These are phyloP conservation scores for Embiotoca jacksoni DNA, from an alignment of 2,113 vertebrate genomes.

Conservation along the genomic window DNA sequence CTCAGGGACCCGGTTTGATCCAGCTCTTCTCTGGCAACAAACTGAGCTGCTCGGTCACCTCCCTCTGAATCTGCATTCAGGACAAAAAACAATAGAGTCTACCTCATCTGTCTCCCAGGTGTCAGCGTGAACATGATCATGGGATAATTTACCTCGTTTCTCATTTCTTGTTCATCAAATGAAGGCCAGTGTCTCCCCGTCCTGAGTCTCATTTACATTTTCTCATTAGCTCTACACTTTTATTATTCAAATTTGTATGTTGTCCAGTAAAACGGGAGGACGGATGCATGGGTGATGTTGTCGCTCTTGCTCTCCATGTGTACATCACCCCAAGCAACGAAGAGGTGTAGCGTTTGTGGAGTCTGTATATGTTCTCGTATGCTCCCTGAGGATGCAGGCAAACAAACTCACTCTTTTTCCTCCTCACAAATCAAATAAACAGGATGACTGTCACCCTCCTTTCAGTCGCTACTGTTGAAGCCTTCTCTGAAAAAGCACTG, in stretches of 20 bases:
- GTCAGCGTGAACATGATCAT: constrained; percentile 62
- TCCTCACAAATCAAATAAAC: constrained; percentile 34
- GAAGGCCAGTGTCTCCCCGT: constrained; percentile 30
- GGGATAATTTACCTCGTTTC: constrained; percentile 58
- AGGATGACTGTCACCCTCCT: constrained; percentile 21
- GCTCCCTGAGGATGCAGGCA: constrained; percentile 48
- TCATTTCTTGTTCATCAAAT: constrained; percentile 73
- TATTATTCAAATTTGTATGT: constrained; percentile 81
- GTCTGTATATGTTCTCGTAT: constrained; percentile 16
- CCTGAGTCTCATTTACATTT: constrained; percentile 79
- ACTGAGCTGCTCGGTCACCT: constrained; percentile 57
- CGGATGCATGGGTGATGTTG: constrained; percentile 13
- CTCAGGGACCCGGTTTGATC: constrained; percentile 50
- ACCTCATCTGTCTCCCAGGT: constrained; percentile 73
- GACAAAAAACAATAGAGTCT: constrained; percentile 55
- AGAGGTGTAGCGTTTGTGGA: constrained; percentile 4
- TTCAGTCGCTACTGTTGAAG: constrained; percentile 39
- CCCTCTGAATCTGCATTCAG: constrained; percentile 52
- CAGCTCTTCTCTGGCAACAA: constrained; percentile 40
- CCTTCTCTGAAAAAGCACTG: constrained; percentile 15
- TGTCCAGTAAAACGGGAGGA: constrained; percentile 31
- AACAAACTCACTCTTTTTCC: neutral
- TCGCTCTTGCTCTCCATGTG: constrained; percentile 47
- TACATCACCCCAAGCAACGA: constrained; percentile 69
- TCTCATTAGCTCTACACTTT: constrained; percentile 82